Percentiles rank a stretch among this genome's conserved stretches.
Conservation (phyloP, 2,113 vertebrate genomes). For the Bos indicus region DNA sequence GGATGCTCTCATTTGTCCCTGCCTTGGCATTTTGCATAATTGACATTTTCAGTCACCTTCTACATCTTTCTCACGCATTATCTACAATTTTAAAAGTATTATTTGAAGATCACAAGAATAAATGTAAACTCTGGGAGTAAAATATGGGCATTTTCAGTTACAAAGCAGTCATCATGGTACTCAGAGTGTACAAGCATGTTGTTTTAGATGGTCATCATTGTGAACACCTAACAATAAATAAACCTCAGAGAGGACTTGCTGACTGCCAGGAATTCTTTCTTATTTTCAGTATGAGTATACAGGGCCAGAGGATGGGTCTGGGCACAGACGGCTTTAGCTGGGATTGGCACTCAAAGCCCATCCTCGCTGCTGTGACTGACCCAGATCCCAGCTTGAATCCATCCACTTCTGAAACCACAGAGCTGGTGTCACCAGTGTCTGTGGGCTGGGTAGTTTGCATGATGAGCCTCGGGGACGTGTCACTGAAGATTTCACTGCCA, state of each 20-base stretch:
- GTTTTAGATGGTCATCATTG: not conserved
- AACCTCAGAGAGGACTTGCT: not conserved
- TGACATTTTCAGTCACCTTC: not conserved
- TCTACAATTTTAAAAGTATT: not conserved
- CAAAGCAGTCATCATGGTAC: not conserved
- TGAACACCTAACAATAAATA: not conserved
- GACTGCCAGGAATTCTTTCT: not conserved
- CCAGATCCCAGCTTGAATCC: not conserved
- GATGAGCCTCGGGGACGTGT: not conserved
- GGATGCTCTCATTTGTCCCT: not conserved
- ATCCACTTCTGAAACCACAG: not conserved
- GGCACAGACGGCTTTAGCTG: not conserved
- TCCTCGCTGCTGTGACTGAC: not conserved
- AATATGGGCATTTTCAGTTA: not conserved
- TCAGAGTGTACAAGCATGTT: not conserved
- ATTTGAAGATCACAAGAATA: not conserved
- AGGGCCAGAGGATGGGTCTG: no score
- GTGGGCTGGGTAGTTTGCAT: not conserved
- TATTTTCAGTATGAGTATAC: accelerated
- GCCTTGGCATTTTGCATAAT: not conserved
- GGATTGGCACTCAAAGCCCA: not conserved
- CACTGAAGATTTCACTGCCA: not conserved
- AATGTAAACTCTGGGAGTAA: not conserved
- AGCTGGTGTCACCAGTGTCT: not conserved
- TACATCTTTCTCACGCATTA: not conserved